Evolutionary conservation across 2,797 vertebrate genomes (phyloP), one percentile per base, ranked within the genome.

Genomic region (Tauraco hartlaubi): DNA sequence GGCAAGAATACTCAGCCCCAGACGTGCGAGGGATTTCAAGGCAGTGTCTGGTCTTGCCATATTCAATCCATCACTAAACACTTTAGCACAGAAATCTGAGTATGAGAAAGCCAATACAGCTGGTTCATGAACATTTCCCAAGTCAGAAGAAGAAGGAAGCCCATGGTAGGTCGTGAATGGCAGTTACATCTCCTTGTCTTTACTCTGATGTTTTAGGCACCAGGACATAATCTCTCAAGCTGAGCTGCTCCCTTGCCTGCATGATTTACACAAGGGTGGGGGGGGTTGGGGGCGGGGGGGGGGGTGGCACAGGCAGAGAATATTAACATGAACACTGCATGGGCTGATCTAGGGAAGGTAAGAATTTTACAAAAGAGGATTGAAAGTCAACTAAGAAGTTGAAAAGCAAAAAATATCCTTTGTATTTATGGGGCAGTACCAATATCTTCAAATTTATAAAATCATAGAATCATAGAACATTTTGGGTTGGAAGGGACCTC

Each of bases 71-170:
- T 64, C 13, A n/a, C 28, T 31, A 55, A 61, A 52, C 26, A 79
- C 25, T 8, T 48, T 20, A 52, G n/a, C 25, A 51, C 4, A 21
- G 39, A 76, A 66, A 58, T 7, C 19, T 35, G 39, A 44, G 48
- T 13, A 15, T 0, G 0, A 43, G 14, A 55, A 82, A 67, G 3
- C 5, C 9, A 37, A 26, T 25, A 25, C 5, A 76, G 12, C 4
- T 63, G 1, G 0, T 21, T 54, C 35, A 28, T 22, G 10, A 55
- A n/a, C 21, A 33, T 58, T 78, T 72, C 44, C 31, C 14, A 77
- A 16, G 21, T 14, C 52, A 55, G 26, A 16, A 82, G 39, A 55
- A 69, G 49, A 63, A n/a, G 22, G 12, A 74, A 74, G 19, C 1
- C 9, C 11, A 21, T n/a, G 37, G 17, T 8, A 52, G 55, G 15